Evolutionary conservation across 2,888 invertebrate species (phyloP), one percentile per base, ranked within the genome.

Genomic region (Lycia hirtaria): DNA sequence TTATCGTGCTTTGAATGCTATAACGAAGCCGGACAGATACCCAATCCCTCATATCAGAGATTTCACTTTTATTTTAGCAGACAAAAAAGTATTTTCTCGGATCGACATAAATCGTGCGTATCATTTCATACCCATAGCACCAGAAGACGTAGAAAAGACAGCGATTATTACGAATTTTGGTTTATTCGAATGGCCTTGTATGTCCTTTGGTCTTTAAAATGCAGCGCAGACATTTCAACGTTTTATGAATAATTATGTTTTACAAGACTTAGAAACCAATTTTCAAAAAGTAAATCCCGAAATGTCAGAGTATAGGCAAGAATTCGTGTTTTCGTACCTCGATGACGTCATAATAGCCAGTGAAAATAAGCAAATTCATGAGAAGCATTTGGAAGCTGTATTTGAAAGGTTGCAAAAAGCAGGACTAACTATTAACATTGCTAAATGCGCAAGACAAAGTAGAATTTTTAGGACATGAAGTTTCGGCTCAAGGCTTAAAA

Each of bases 221-320:
- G 38, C 38, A 6, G 22, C 20, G 4, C 38, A 40, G n/a, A 22
- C 40, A 1, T 43, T 43, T 28, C 43, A 43, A 17, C 26, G 43
- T 9, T 43, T 28, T 10, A 28, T 43, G 43, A 43, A 43, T 14
- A 28, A 43, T 17, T 65, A 80, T 41, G 80, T 83, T 50, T 81
- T 71, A 33, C 19, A 56, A 1, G 12, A 58, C 10, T 79, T 82
- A 78, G 65, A 73, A 1, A 79, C 76, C 35, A 81, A 78, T 1
- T 14, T 49, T 12, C 28, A 15, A n/a, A 54, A 50, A 10, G 37
- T 32, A 10, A n/a, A 35, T 32, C 47, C 14, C 10, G 35, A 22
- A 15, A 14, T 47, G 1, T 1, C 15, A 3, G 26, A 35, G 1
- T 41, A 24, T 41, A 41, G 24, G 40, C 7, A 24, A 1, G 40